Evolutionary conservation across 2,888 invertebrate genomes (phyloP).

Genomic region (Xanthorhoe spadicearia): DNA sequence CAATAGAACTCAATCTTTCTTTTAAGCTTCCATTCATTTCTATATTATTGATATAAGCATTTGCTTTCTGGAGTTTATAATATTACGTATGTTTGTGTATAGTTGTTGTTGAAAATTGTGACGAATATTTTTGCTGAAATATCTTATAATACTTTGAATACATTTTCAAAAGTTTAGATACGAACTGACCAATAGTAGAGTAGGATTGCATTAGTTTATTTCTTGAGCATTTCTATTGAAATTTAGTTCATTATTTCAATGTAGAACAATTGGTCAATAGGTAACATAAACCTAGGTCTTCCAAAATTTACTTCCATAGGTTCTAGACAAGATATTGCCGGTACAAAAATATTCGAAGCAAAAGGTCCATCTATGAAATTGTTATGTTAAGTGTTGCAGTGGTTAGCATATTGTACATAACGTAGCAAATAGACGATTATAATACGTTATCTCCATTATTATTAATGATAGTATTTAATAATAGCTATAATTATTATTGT

Average conservation of each 20-base stretch:
- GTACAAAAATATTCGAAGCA: slow-evolving; percentile 58
- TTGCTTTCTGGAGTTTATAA: slow-evolving; percentile 45
- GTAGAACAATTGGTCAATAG: not conserved
- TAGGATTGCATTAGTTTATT: not conserved
- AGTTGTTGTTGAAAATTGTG: slow-evolving; percentile 45
- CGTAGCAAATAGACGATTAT: slow-evolving; percentile 75
- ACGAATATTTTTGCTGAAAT: slow-evolving; percentile 42
- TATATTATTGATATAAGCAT: slow-evolving; percentile 37
- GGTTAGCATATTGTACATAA: slow-evolving; percentile 71
- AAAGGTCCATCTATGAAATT: slow-evolving; percentile 55
- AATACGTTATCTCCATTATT: slow-evolving; percentile 79
- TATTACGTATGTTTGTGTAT: slow-evolving; percentile 43
- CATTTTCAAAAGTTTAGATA: not conserved
- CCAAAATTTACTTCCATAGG: slow-evolving; percentile 24
- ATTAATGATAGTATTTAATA: slow-evolving; percentile 62
- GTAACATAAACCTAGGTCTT: slow-evolving; percentile 25
- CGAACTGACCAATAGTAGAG: slow-evolving; percentile 1
- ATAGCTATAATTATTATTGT: slow-evolving; percentile 86
- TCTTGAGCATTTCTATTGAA: not conserved
- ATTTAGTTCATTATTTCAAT: not conserved
- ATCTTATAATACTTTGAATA: slow-evolving; percentile 19
- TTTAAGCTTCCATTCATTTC: slow-evolving; percentile 38
- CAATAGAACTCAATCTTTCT: slow-evolving; percentile 38
- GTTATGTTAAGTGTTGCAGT: slow-evolving; percentile 67
- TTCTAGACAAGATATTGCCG: slow-evolving; percentile 19